Evolutionary conservation across 1,140 invertebrate genomes (phyloP).

Genomic region (Bombus impatiens): DNA sequence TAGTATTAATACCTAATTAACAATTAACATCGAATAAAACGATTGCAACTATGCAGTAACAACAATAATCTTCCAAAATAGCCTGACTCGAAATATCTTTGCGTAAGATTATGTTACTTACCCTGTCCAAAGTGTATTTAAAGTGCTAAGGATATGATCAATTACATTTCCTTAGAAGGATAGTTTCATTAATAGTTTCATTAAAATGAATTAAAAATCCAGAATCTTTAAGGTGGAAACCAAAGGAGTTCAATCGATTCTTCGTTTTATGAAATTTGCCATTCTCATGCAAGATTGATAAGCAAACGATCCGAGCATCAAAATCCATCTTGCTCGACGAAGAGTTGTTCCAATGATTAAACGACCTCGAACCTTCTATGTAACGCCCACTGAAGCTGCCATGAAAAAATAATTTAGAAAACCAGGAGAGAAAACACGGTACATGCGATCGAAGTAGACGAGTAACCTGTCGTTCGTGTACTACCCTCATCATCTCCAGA

Average conservation of each 20-base stretch:
- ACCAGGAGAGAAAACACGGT: background rate
- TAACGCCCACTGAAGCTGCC: background rate
- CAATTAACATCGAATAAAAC: background rate
- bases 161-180: background rate
- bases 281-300: constrained; percentile 7
- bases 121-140: background rate
- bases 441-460: background rate
- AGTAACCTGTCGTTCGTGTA: background rate
- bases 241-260: background rate
- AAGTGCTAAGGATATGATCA: background rate
- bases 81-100: too few species aligned
- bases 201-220: background rate
- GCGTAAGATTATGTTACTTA: background rate
- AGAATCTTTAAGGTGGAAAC: background rate
- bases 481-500: background rate
- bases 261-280: background rate
- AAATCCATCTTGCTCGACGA: constrained; percentile 21
- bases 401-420: constrained; percentile 26
- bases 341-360: constrained; percentile 31
- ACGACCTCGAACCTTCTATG: constrained; percentile 3
- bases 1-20: background rate
- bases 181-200: background rate
- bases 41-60: background rate
- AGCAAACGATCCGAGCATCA: background rate
- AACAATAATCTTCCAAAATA: background rate